phyloP scores from a whole-genome alignment of 2,888 invertebrate genomes.

The Hecatera dysodea region DNA sequence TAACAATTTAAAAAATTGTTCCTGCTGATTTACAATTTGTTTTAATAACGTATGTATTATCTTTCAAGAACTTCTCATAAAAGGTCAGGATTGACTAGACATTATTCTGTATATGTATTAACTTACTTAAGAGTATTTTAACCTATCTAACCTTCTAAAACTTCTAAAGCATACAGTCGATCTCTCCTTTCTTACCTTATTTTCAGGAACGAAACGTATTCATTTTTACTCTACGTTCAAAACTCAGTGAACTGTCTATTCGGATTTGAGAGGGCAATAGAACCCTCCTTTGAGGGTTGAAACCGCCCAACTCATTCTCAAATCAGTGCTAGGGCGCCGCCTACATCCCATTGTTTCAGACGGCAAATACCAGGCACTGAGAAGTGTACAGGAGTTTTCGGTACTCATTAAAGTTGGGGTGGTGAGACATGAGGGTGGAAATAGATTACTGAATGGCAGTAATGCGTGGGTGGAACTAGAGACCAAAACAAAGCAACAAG shows the following conservation, averaged over 20 bases:
- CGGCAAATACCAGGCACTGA: conserved; percentile 81
- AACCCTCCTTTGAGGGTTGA: conserved; percentile 42
- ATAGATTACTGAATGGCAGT: conserved; percentile 3
- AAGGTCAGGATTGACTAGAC: too few species aligned
- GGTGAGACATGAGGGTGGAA: conserved; percentile 53
- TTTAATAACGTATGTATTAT: too few species aligned
- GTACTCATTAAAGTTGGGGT: conserved; percentile 63
- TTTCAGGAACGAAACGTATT: neutral
- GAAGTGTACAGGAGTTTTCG: conserved; percentile 72
- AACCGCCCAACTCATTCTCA: conserved; percentile 71
- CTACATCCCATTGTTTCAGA: conserved; percentile 87
- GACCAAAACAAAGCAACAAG: conserved; percentile 15
- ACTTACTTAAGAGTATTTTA: too few species aligned
- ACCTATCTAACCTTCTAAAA: too few species aligned
- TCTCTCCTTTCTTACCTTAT: neutral
- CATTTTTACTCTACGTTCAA: neutral
- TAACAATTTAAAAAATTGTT: too few species aligned
- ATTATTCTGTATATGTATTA: too few species aligned
- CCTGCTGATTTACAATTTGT: too few species aligned
- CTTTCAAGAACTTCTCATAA: too few species aligned
- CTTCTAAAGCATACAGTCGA: neutral
- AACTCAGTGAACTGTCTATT: neutral
- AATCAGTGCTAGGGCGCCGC: conserved; percentile 79
- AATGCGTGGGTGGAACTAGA: neutral
- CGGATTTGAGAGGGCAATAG: conserved; percentile 10